phyloP scores from a whole-genome alignment of 2,888 invertebrate genomes.

The Netelia virgata region DNA sequence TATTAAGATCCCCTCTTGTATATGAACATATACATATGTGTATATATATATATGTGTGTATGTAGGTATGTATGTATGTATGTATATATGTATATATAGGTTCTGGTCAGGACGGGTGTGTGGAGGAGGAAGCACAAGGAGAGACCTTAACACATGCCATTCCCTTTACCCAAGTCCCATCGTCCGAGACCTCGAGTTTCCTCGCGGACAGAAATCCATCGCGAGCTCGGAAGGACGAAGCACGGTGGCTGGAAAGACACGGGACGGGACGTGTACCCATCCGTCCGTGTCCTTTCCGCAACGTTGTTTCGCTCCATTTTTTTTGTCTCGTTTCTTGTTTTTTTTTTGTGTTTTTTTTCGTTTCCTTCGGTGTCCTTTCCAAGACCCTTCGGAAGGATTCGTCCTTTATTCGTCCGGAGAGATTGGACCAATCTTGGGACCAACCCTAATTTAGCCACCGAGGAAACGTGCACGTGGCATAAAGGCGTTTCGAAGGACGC shows the following conservation, averaged over 20 bases:
- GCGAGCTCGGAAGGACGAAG: background rate
- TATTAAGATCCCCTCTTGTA: slow-evolving; percentile 71
- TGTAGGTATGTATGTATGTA: background rate
- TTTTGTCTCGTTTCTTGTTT: slow-evolving; percentile 13
- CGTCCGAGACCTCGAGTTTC: background rate
- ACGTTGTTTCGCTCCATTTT: slow-evolving; percentile 36
- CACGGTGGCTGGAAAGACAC: background rate
- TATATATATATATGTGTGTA: background rate
- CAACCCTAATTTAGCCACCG: background rate
- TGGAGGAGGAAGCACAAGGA: slow-evolving; percentile 18
- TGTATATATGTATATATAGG: background rate
- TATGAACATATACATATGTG: slow-evolving; percentile 10
- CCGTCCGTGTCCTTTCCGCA: slow-evolving; percentile 48
- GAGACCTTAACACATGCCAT: slow-evolving; percentile 19
- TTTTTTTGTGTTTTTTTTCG: slow-evolving; percentile 36
- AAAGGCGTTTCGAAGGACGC: background rate
- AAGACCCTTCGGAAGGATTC: slow-evolving; percentile 13
- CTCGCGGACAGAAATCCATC: slow-evolving; percentile 2
- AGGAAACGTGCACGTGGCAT: background rate
- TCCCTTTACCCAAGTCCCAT: background rate
- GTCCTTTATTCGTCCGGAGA: background rate
- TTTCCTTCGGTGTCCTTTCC: background rate
- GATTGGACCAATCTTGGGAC: background rate
- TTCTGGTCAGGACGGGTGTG: background rate
- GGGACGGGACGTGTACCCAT: slow-evolving; percentile 1